Evolutionary conservation across 2,888 invertebrate genomes (phyloP), one percentile per base, ranked within the genome.

Genomic region (Myathropa florea): DNA sequence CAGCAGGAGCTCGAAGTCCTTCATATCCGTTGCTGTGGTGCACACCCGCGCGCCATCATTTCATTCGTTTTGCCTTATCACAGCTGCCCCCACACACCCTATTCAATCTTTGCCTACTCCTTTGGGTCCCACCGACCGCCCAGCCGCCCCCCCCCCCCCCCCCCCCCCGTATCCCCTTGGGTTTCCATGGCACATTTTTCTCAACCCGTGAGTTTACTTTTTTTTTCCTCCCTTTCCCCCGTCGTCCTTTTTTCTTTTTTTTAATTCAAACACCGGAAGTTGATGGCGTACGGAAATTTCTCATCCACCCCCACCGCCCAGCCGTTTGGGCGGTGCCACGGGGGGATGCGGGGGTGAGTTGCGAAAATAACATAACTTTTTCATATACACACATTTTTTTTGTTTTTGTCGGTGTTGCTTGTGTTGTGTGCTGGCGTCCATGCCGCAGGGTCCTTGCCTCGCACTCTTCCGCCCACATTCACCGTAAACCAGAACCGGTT

Each of bases 291-390:
- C 80, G 71, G 80, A 84, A 67, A 84, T 84, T 80, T 83, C 46
- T 71, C 80, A 75, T 55, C 65, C 70, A n/a, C 64, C 55, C 60
- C 36, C 39, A 59, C 65, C 61, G 23, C 67, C 70, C 24, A 21
- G 60, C 30, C 53, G 53, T 24, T 10, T 33, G 14, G 24, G 14
- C 7, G 63, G n/a, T n/a, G n/a, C n/a, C n/a, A n/a, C 4, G 4
- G 72, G 12, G 30, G 33, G 33, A 3, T 0, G 36, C 4, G 33
- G 30, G 4, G 33, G 26, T 33, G n/a, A 18, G 64, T 65, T 85
- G 75, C 63, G 84, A 85, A 84, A 85, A 86, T 86, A 86, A 86
- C 86, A 82, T 65, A 78, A 78, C 78, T 82, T 82, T 85, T 85
- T 78, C 46, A 46, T 46, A 46, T 46, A 46, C 46, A 46, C 67